Evolutionary conservation across 1,140 invertebrate genomes (phyloP).

Genomic region (Cydia fagiglandana): DNA sequence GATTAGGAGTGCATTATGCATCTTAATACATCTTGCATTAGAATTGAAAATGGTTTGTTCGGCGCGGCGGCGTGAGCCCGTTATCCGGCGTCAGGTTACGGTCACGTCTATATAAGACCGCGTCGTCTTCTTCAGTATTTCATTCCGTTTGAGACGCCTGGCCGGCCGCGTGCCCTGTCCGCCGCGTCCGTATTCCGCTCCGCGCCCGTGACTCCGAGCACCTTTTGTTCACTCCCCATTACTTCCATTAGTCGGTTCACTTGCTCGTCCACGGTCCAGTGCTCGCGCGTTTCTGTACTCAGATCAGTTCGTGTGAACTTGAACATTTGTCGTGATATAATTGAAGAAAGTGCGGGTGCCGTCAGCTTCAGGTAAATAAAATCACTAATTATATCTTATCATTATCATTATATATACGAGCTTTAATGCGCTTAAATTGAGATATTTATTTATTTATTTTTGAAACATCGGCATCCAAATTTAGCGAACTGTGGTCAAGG

Average conservation of each 20-base stretch:
- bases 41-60: conserved; percentile 51
- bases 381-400: neutral
- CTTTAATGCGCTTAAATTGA: conserved; percentile 38
- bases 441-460: conserved; percentile 11
- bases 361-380: conserved; percentile 54
- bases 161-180: conserved; percentile 52
- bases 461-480: neutral
- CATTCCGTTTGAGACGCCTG: conserved; percentile 74
- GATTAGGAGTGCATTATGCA: conserved; percentile 39
- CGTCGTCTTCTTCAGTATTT: conserved; percentile 76
- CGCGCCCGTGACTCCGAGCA: conserved; percentile 45
- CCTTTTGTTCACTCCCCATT: conserved; percentile 29
- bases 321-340: conserved; percentile 56
- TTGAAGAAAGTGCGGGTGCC: conserved; percentile 47
- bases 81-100: conserved; percentile 79
- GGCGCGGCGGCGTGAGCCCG: conserved; percentile 58
- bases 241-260: conserved; percentile 37
- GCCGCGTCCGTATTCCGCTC: conserved; percentile 41
- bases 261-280: conserved; percentile 56
- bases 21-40: conserved; percentile 47
- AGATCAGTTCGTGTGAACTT: conserved; percentile 56
- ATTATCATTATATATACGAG: conserved; percentile 18
- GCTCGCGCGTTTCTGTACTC: conserved; percentile 51
- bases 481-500: neutral
- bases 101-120: conserved; percentile 77